Evolutionary conservation across 1,140 invertebrate genomes (phyloP).

Genomic region (Rhopalosiphum padi): DNA sequence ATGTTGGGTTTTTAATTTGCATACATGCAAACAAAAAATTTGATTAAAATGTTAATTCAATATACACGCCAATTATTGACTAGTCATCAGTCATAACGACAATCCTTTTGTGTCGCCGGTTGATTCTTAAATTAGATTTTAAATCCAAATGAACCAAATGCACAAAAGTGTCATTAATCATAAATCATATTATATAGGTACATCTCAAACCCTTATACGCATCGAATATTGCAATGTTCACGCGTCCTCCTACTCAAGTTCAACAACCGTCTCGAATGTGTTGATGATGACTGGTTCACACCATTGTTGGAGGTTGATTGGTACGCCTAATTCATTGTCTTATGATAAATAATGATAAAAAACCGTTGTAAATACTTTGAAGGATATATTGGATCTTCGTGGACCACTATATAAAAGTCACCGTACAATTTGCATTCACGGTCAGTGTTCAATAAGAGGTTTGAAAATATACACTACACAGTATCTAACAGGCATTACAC

Average conservation of each 20-base stretch:
- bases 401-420: slow-evolving; percentile 24
- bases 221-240: slow-evolving; percentile 43
- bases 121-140: slow-evolving; percentile 28
- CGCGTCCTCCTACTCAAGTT: slow-evolving; percentile 56
- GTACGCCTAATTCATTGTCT: slow-evolving; percentile 47
- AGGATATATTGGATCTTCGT: not conserved
- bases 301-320: slow-evolving; percentile 49
- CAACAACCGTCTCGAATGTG: slow-evolving; percentile 54
- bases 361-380: slow-evolving; percentile 42
- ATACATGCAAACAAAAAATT: not conserved
- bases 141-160: not conserved
- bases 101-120: not conserved
- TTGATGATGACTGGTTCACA: slow-evolving; percentile 47
- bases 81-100: slow-evolving; percentile 31
- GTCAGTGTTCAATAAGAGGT: slow-evolving; percentile 36
- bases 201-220: slow-evolving; percentile 16
- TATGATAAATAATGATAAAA: slow-evolving; percentile 47
- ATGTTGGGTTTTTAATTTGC: not conserved
- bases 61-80: not conserved
- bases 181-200: slow-evolving; percentile 11
- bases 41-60: not conserved
- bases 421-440: not conserved
- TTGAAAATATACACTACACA: not conserved
- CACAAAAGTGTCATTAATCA: slow-evolving; percentile 40
- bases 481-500: not conserved